Evolutionary conservation across 2,113 vertebrate species (phyloP), one percentile per base, ranked within the genome.

Genomic region (Oryzias celebensis): DNA sequence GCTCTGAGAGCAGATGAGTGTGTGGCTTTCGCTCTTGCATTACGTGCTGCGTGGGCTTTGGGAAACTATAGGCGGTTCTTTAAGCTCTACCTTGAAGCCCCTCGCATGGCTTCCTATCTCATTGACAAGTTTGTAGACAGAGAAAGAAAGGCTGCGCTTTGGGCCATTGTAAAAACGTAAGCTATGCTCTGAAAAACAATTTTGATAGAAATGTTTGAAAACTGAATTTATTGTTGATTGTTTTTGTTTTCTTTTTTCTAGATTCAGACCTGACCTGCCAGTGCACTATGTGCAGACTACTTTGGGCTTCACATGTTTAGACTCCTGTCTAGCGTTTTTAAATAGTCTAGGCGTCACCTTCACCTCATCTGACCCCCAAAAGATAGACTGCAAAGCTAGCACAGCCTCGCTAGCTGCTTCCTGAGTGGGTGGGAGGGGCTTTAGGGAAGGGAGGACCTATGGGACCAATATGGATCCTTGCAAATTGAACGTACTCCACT

Each of bases 61-160:
- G 93, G 92, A 79, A 97, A 97, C 85, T 97, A 91, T 73, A 94
- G 91, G 26, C 93, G 94, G 13, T 96, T 97, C 85, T 97, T 97
- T 88, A 89, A 91, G 68, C 91, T 97, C 49, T 95, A 97, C 77
- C 83, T 75, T 28, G 76, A 80, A 3, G 93, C 95, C 0, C 95
- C 95, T 0, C 94, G 94, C 55, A 97, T 97, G 95, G 94, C 93
- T 13, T 93, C 93, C 18, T 95, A 95, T 83, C 94, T 97, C 63
- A 95, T 97, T 71, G 95, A 96, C 90, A 96, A 96, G 92, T 97
- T 97, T 87, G 89, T 93, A 58, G 95, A 96, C 52, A 91, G 95
- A 61, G 95, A 97, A 86, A 90, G 95, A 90, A 95, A 87, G 72
- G 53, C 87, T 0, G 95, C 95, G 16, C 92, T 97, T 83, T 92